Evolutionary conservation across 2,888 invertebrate species (phyloP).

Genomic region (Gymnocheta viridis): DNA sequence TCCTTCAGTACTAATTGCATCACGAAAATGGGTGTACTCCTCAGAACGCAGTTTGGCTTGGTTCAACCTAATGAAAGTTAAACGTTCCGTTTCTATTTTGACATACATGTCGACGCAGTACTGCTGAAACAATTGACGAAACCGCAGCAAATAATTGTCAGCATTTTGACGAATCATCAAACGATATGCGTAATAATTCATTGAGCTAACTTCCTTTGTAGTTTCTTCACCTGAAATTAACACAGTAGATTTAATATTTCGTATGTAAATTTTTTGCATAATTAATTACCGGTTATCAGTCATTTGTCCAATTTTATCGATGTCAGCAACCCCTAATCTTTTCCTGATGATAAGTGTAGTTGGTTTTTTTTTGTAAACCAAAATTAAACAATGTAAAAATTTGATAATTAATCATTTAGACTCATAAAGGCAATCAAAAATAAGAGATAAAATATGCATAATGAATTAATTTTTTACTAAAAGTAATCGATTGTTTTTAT

Average conservation of each 20-base stretch:
- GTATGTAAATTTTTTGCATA: too few species aligned
- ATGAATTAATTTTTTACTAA: too few species aligned
- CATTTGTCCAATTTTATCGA: too few species aligned
- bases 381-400: too few species aligned
- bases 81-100: not conserved
- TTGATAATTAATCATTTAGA: not conserved
- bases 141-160: slow-evolving; percentile 3
- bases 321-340: too few species aligned
- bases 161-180: not conserved
- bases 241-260: too few species aligned
- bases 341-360: too few species aligned
- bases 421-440: not conserved
- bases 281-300: too few species aligned
- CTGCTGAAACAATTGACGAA: not conserved
- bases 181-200: slow-evolving; percentile 10
- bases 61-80: not conserved
- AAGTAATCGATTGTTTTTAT: too few species aligned
- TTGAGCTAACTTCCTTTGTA: not conserved
- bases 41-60: not conserved
- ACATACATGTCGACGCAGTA: slow-evolving; percentile 4
- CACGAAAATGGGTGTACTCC: not conserved
- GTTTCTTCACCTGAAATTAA: slow-evolving; percentile 6
- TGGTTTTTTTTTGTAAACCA: too few species aligned
- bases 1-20: not conserved
- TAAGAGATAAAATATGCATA: too few species aligned